These are phyloP conservation scores for Synodontis membranacea DNA, from an alignment of 2,113 vertebrate genomes.

Conservation along the genomic window DNA sequence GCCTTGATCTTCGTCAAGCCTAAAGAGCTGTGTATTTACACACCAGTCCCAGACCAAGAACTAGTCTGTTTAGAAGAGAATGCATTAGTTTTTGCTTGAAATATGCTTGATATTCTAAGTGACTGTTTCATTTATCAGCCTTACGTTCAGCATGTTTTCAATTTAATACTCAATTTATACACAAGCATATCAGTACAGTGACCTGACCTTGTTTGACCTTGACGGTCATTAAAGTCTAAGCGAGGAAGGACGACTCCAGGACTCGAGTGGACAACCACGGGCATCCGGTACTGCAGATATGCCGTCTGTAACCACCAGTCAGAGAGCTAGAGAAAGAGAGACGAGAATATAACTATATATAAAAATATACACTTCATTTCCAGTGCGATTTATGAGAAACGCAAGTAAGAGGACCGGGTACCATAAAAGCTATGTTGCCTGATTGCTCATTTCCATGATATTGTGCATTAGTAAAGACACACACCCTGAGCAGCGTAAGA, in stretches of 20 bases:
- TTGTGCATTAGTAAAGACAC: neutral
- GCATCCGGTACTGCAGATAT: slow-evolving; percentile 89
- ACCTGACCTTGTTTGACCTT: slow-evolving; percentile 90
- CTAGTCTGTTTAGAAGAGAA: neutral
- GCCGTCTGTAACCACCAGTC: slow-evolving; percentile 95
- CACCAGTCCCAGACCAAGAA: too few relatives aligned
- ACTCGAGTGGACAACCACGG: slow-evolving; percentile 90
- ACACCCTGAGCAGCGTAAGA: neutral
- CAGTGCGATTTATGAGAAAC: neutral
- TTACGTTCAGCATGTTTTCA: neutral
- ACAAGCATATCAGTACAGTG: neutral
- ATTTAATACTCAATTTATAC: neutral
- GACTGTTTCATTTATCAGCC: neutral
- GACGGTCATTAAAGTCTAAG: slow-evolving; percentile 85
- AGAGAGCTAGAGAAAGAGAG: slow-evolving; percentile 75
- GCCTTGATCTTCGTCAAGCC: neutral
- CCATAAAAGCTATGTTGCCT: neutral
- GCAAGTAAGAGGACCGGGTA: too few relatives aligned
- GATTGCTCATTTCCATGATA: neutral
- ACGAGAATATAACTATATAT: neutral
- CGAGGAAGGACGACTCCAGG: slow-evolving; percentile 87
- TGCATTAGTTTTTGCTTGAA: too few relatives aligned
- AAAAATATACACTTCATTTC: neutral
- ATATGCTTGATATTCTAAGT: neutral
- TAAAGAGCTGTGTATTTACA: neutral